These are phyloP conservation scores for Pantherophis vulpinus DNA, from an alignment of 2,797 vertebrate species.

Conservation along the genomic window DNA sequence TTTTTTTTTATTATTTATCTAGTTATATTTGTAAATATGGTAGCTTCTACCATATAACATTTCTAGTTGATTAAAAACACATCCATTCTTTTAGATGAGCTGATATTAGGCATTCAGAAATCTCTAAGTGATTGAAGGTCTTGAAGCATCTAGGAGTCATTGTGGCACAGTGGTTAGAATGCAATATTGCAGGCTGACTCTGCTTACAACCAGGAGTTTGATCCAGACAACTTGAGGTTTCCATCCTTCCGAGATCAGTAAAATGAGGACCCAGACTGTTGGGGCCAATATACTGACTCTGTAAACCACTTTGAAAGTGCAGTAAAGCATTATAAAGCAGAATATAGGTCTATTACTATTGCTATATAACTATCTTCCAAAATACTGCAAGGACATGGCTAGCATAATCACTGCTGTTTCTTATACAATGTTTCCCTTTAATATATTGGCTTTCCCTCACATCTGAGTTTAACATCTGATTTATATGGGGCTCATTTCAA, in stretches of 20 bases:
- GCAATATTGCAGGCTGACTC: background rate
- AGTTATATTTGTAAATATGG: background rate
- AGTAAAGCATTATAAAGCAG: background rate
- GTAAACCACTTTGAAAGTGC: background rate
- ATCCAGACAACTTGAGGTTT: background rate
- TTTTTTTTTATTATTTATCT: background rate
- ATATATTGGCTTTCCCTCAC: background rate
- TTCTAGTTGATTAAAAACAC: background rate
- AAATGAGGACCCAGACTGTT: background rate
- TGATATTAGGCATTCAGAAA: background rate
- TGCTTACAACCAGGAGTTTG: background rate
- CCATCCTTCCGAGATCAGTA: background rate
- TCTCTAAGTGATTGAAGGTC: background rate
- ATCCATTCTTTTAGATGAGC: background rate
- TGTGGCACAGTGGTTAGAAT: background rate
- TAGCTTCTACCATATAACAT: too few relatives aligned
- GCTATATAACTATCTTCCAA: background rate
- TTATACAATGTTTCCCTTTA: background rate
- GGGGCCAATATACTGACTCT: background rate
- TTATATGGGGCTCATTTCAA: background rate
- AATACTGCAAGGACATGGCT: background rate
- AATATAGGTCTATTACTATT: background rate
- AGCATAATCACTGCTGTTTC: background rate
- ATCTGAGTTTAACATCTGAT: background rate
- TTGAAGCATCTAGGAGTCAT: background rate